Conservation (phyloP, 2,113 vertebrate genomes). For the Eurystomus gularis region DNA sequence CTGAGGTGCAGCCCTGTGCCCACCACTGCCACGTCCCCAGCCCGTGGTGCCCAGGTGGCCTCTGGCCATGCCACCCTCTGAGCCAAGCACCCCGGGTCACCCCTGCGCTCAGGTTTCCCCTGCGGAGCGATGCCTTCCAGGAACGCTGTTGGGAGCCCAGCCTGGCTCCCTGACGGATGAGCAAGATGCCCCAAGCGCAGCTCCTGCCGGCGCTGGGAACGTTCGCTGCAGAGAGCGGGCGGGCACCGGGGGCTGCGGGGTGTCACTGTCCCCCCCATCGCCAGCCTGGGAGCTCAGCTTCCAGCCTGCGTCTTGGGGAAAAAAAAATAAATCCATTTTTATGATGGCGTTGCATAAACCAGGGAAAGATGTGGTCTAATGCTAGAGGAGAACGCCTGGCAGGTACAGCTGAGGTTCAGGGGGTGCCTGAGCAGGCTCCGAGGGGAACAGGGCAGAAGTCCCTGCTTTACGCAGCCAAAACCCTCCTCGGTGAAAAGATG, state of each 20-base stretch:
- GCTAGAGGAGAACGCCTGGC: neutral
- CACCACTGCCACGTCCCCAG: fast-evolving
- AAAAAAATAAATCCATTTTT: fast-evolving
- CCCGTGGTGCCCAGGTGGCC: neutral
- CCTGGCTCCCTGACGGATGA: neutral
- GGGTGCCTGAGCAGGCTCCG: neutral
- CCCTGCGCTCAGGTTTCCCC: fast-evolving
- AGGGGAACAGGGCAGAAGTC: neutral
- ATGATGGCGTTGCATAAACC: neutral
- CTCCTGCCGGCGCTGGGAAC: neutral
- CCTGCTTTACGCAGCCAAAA: neutral
- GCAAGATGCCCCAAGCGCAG: fast-evolving
- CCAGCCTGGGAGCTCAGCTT: neutral
- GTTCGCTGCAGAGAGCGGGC: neutral
- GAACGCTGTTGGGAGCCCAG: fast-evolving
- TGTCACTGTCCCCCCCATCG: neutral
- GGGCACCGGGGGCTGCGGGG: neutral
- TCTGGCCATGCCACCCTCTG: fast-evolving
- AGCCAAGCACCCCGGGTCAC: fast-evolving
- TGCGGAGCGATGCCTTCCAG: neutral
- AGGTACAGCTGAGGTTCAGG: fast-evolving
- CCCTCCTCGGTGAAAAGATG: neutral
- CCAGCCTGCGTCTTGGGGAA: neutral
- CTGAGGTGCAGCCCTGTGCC: fast-evolving
- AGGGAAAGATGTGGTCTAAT: fast-evolving